These are phyloP conservation scores for Drosophila atroscutellata DNA, from an alignment of 2,888 invertebrate genomes.

Conservation along the genomic window DNA sequence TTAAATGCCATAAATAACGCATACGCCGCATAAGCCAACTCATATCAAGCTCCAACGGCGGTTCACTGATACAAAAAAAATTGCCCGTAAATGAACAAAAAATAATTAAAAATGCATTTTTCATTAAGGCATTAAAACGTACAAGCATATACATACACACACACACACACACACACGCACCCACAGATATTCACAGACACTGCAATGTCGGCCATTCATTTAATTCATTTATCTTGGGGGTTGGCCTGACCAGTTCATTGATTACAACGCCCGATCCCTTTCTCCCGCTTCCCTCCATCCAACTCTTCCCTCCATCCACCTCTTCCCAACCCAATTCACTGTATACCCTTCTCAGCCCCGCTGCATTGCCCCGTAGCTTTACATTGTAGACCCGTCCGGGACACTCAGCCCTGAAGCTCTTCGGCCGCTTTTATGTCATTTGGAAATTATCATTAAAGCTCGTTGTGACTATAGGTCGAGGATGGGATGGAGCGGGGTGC, in stretches of 20 bases:
- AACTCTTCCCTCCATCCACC: not conserved
- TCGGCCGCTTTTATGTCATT: slow-evolving; percentile 69
- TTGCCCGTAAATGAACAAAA: slow-evolving; percentile 69
- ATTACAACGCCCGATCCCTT: slow-evolving; percentile 46
- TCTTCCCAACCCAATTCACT: not conserved
- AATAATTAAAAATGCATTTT: slow-evolving; percentile 81
- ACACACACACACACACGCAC: slow-evolving; percentile 7
- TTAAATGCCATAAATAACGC: slow-evolving; percentile 70
- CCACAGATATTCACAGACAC: slow-evolving; percentile 28
- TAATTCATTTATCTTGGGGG: slow-evolving; percentile 73
- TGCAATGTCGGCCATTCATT: slow-evolving; percentile 61
- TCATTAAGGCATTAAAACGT: slow-evolving; percentile 75
- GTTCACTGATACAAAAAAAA: slow-evolving; percentile 48
- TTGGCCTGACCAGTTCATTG: slow-evolving; percentile 64
- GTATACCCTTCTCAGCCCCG: not conserved
- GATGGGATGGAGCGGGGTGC: not conserved
- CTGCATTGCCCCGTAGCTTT: not conserved
- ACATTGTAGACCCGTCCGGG: not conserved
- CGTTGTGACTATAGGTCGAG: slow-evolving; percentile 14
- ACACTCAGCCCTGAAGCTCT: slow-evolving; percentile 34
- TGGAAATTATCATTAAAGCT: slow-evolving; percentile 76
- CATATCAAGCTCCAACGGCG: slow-evolving; percentile 25
- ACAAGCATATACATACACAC: not conserved
- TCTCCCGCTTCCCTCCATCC: not conserved
- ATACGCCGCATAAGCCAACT: slow-evolving; percentile 72